Conservation (phyloP, 2,113 vertebrate genomes). For the Brienomyrus brachyistius region DNA sequence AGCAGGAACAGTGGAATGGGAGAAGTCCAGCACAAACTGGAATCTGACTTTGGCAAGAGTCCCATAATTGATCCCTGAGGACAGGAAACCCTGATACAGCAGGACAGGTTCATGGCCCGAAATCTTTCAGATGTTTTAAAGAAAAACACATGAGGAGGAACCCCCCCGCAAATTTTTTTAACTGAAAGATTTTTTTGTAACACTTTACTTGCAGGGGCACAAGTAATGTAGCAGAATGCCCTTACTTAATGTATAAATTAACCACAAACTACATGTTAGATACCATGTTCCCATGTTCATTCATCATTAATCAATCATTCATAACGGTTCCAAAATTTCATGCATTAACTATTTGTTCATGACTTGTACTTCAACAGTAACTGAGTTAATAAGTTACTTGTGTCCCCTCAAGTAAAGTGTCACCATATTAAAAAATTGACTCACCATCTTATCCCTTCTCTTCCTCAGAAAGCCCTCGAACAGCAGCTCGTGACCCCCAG, state of each 20-base stretch:
- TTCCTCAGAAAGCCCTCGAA: constrained; percentile 66
- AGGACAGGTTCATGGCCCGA: not conserved
- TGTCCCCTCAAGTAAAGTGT: not conserved
- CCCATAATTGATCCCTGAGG: not conserved
- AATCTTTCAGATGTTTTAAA: not conserved
- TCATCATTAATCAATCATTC: not conserved
- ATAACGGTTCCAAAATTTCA: not conserved
- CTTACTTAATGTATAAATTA: not conserved
- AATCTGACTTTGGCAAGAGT: not conserved
- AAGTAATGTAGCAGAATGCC: not conserved
- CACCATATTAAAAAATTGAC: not conserved
- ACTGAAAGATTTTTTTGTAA: not conserved
- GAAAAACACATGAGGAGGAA: not conserved
- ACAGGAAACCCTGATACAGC: not conserved
- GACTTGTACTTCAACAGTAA: not conserved
- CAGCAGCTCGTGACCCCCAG: constrained; percentile 26
- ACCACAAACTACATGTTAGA: not conserved
- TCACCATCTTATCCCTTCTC: constrained; percentile 65
- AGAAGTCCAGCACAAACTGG: not conserved
- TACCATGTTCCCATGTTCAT: not conserved
- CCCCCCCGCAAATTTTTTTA: not conserved
- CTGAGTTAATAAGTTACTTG: not conserved
- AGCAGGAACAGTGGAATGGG: not conserved
- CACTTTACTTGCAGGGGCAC: not conserved
- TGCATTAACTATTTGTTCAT: not conserved